Conservation (phyloP, 2,888 invertebrate species). For the Rhabditophanes sp. region DNA sequence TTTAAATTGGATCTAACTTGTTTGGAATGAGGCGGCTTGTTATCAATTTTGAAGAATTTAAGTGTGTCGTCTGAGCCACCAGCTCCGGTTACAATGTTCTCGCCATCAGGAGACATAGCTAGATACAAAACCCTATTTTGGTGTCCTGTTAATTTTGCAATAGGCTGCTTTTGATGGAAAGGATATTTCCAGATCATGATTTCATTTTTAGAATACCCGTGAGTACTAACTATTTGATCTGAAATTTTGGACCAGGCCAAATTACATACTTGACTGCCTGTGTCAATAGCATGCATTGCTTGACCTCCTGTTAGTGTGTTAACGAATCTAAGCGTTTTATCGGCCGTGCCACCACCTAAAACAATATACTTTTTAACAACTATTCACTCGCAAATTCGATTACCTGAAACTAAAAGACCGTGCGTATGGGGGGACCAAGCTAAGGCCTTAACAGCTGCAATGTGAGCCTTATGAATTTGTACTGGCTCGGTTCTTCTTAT, state of each 20-base stretch:
- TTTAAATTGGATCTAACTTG: no score
- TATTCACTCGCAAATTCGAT: no score
- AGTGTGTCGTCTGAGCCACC: constrained; percentile 96
- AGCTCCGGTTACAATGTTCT: constrained; percentile 94
- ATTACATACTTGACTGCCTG: constrained; percentile 94
- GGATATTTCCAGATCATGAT: constrained; percentile 98
- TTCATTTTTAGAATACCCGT: constrained; percentile 95
- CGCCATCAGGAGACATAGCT: constrained; percentile 90
- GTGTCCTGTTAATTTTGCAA: constrained; percentile 89
- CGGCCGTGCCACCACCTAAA: constrained; percentile 97
- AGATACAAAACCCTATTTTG: constrained; percentile 84
- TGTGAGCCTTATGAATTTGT: constrained; percentile 85
- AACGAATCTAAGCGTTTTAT: constrained; percentile 78
- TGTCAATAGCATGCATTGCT: constrained; percentile 93
- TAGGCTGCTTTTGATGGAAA: constrained; percentile 78
- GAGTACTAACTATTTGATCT: constrained; percentile 83
- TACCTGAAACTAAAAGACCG: no score
- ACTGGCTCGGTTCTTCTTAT: constrained; percentile 54
- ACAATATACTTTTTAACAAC: no score
- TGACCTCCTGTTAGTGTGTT: constrained; percentile 93
- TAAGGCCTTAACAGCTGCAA: constrained; percentile 86
- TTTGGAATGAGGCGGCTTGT: no score
- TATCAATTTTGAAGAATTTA: no score
- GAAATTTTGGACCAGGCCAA: constrained; percentile 97
- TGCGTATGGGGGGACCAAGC: constrained; percentile 99